phyloP scores from a whole-genome alignment of 2,113 vertebrate species.

The Etheostoma spectabile region DNA sequence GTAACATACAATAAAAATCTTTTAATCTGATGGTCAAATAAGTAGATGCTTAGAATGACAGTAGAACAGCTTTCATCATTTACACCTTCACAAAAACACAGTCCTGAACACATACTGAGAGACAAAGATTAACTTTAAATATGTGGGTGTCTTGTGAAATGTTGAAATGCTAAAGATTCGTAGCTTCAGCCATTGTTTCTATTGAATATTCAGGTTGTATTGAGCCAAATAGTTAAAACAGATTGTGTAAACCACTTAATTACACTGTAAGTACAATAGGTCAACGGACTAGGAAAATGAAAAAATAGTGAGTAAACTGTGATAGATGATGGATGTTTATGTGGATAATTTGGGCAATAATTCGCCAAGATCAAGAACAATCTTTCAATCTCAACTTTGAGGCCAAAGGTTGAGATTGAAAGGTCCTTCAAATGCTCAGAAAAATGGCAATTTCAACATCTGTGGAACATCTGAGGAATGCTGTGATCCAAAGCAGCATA shows the following conservation, averaged over 20 bases:
- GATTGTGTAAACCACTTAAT: background rate
- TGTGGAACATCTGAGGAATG: background rate
- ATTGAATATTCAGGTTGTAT: background rate
- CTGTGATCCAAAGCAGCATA: background rate
- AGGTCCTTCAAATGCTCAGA: background rate
- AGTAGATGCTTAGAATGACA: background rate
- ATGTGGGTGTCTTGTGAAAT: background rate
- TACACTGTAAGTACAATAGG: background rate
- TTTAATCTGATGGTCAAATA: background rate
- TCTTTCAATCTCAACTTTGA: background rate
- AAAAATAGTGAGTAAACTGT: background rate
- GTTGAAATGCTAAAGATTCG: background rate
- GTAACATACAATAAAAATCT: background rate
- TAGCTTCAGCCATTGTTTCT: background rate
- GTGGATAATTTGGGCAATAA: background rate
- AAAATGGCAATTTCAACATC: background rate
- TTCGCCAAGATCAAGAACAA: background rate
- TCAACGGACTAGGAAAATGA: background rate
- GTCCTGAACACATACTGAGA: background rate
- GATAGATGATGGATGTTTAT: background rate
- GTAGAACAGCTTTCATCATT: background rate
- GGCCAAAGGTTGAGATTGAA: background rate
- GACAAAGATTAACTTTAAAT: background rate
- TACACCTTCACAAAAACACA: background rate
- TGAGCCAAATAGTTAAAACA: background rate